These are phyloP conservation scores for Zaprionus obscuricornis DNA, from an alignment of 2,888 invertebrate species.

Conservation along the genomic window DNA sequence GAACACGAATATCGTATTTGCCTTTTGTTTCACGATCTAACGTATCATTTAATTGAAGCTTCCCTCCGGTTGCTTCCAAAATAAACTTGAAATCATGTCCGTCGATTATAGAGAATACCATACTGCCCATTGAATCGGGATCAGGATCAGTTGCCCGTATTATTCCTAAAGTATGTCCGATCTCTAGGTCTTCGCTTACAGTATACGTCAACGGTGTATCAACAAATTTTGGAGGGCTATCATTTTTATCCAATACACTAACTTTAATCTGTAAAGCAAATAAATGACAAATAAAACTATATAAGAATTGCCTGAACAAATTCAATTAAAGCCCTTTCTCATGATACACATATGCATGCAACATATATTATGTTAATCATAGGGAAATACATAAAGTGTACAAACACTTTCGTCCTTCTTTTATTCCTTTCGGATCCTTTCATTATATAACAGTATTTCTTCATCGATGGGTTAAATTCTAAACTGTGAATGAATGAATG, in stretches of 20 bases:
- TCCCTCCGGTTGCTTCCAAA: constrained; percentile 89
- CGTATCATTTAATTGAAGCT: constrained; percentile 89
- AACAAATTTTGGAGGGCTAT: constrained; percentile 95
- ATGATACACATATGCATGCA: constrained; percentile 67
- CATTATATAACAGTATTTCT: no score
- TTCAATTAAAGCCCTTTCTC: neutral
- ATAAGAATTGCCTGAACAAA: neutral
- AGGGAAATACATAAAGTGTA: neutral
- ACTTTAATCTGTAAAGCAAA: constrained; percentile 90
- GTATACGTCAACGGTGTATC: constrained; percentile 89
- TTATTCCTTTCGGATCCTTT: no score
- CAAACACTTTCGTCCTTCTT: neutral
- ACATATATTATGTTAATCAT: constrained; percentile 38
- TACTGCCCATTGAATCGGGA: constrained; percentile 91
- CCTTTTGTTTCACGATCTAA: constrained; percentile 93
- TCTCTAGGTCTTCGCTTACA: constrained; percentile 93
- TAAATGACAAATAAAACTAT: neutral
- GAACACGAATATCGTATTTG: constrained; percentile 90
- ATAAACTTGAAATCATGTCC: constrained; percentile 88
- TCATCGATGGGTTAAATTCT: no score
- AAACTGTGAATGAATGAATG: no score
- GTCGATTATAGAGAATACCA: constrained; percentile 89
- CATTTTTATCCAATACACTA: constrained; percentile 94
- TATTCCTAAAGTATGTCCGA: constrained; percentile 90
- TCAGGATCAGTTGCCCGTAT: constrained; percentile 92